phyloP scores from a whole-genome alignment of 2,797 vertebrate species.

The Catostomus latipinnis region DNA sequence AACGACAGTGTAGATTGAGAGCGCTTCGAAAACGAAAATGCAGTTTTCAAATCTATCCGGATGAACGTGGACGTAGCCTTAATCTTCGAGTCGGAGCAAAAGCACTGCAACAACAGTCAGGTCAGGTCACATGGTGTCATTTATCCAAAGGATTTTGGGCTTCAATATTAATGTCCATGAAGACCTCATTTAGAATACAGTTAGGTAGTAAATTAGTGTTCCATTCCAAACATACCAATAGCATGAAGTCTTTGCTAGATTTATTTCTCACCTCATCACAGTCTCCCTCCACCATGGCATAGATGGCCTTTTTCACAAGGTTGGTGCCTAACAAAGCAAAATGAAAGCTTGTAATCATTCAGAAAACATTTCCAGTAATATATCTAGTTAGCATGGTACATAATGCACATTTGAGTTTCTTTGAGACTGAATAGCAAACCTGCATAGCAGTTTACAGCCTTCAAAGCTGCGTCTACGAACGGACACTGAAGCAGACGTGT shows the following conservation, averaged over 20 bases:
- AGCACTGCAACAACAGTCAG: neutral
- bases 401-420: neutral
- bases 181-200: neutral
- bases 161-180: neutral
- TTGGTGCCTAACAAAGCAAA: constrained; percentile 89
- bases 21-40: too few relatives aligned
- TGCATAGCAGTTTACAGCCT: constrained; percentile 12
- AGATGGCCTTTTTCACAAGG: constrained; percentile 99
- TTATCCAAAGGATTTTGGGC: neutral
- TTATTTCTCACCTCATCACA: constrained; percentile 93
- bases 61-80: too few relatives aligned
- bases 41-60: too few relatives aligned
- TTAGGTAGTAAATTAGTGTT: neutral
- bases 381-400: neutral
- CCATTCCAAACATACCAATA: neutral
- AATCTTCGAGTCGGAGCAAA: too few relatives aligned
- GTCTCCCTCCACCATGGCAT: constrained; percentile 99
- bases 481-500: constrained; percentile 27
- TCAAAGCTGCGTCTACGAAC: constrained; percentile 8
- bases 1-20: too few relatives aligned
- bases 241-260: neutral
- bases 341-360: constrained; percentile 9
- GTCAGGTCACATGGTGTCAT: neutral
- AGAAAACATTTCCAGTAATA: constrained; percentile 3
- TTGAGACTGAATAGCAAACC: neutral